Evolutionary conservation across 2,113 vertebrate species (phyloP).

Genomic region (Cryptomyrus ogoouensis): DNA sequence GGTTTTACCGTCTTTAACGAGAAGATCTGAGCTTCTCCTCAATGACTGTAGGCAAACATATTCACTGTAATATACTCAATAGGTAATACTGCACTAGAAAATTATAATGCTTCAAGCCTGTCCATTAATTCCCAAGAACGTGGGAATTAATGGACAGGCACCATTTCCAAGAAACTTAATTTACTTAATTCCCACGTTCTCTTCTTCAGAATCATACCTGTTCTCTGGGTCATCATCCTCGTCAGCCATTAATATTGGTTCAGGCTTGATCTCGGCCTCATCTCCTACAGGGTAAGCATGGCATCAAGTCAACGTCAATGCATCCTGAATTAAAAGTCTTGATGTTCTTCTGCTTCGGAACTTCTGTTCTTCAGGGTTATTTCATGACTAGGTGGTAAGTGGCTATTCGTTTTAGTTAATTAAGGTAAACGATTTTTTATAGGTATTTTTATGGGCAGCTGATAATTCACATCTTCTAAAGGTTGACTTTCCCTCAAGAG

Average conservation of each 20-base stretch:
- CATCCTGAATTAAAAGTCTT: not conserved
- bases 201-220: conserved; percentile 79
- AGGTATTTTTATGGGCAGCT: not conserved
- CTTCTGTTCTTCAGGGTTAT: not conserved
- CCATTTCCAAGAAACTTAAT: too few relatives aligned
- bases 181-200: conserved; percentile 37
- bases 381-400: not conserved
- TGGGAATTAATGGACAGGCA: too few relatives aligned
- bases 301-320: conserved; percentile 4
- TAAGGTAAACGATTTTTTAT: not conserved
- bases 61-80: not conserved
- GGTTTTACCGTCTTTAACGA: not conserved
- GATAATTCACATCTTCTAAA: not conserved
- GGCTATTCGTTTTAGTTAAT: not conserved
- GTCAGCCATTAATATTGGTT: conserved; percentile 57
- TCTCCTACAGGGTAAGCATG: conserved; percentile 65
- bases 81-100: not conserved
- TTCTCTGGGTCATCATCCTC: conserved; percentile 94
- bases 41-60: not conserved
- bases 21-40: not conserved
- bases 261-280: conserved; percentile 72
- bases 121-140: too few relatives aligned
- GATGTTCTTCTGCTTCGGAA: not conserved
- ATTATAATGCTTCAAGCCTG: not conserved
- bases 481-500: not conserved